Evolutionary conservation across 2,113 vertebrate genomes (phyloP).

Genomic region (Cavia aperea): DNA sequence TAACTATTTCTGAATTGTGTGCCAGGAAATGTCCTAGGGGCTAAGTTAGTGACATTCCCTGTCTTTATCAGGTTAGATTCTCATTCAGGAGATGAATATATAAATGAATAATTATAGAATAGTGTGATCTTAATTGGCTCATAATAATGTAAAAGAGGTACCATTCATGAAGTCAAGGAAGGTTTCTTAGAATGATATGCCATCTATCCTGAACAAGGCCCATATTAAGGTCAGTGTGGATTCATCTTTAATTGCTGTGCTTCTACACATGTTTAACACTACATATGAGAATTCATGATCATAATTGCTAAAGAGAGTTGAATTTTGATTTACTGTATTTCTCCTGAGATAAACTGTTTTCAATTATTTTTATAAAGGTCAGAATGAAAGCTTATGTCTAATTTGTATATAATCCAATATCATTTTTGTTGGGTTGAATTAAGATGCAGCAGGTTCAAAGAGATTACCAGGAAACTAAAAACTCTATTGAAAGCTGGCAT

Average conservation of each 20-base stretch:
- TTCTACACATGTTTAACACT: neutral
- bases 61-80: neutral
- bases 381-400: neutral
- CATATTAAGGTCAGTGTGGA: neutral
- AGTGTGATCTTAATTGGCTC: neutral
- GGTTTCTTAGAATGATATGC: neutral
- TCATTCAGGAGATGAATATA: neutral
- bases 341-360: neutral
- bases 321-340: neutral
- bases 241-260: neutral
- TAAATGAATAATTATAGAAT: neutral
- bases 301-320: neutral
- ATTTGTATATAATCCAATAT: neutral
- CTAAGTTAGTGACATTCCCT: neutral
- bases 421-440: conserved; percentile 22
- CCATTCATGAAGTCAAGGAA: neutral
- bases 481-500: no score
- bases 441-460: neutral
- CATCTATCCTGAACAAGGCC: neutral
- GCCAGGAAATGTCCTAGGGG: neutral
- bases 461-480: no score
- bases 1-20: neutral
- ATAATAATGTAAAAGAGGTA: neutral
- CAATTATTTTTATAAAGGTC: neutral
- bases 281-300: neutral